Evolutionary conservation across 1,140 invertebrate species (phyloP), one percentile per base, ranked within the genome.

Genomic region (Cyphomyrmex costatus): DNA sequence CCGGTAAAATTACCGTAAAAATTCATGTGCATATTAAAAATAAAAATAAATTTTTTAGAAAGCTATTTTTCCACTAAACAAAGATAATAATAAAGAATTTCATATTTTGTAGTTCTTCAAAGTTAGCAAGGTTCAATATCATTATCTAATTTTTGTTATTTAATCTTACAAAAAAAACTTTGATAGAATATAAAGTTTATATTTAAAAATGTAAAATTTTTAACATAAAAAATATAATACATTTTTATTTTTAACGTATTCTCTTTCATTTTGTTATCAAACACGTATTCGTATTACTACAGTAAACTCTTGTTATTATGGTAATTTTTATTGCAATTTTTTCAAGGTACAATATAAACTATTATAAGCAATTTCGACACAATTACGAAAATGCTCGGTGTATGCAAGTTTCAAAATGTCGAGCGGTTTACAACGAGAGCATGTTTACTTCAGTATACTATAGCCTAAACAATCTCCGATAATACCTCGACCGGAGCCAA

Each of bases 401-500:
- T 10, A 16, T 80, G 33, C 42, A 86, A 90, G 53, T 90, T 90
- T 53, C 68, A 86, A 88, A 88, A 88, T 73, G 58, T 88, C 60
- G 58, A 21, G 10, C 65, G 63, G 71, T 79, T 90, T 61, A 60
- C 63, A 78, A 78, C 46, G 49, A 65, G 33, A 49, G 24, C 56
- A 71, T 79, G 71, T 88, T 90, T 88, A 86, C 51, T 77, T 56
- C 58, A 46, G 5, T 56, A 24, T 56, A 49, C 42, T 91, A 12
- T 42, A 90, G 91, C 89, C 82, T 79, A 21, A 82, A 60, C 86
- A 77, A 66, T 27, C 83, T 58, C 70, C 56, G 78, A 66, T 88
- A 87, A 90, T 87, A 68, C 85, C 46, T 76, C 70, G 71, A 24
- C 68, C 63, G 87, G 87, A 91, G 87, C 82, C 68, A 79, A 91